phyloP scores from a whole-genome alignment of 2,888 invertebrate species.

The Aphidius colemani region DNA sequence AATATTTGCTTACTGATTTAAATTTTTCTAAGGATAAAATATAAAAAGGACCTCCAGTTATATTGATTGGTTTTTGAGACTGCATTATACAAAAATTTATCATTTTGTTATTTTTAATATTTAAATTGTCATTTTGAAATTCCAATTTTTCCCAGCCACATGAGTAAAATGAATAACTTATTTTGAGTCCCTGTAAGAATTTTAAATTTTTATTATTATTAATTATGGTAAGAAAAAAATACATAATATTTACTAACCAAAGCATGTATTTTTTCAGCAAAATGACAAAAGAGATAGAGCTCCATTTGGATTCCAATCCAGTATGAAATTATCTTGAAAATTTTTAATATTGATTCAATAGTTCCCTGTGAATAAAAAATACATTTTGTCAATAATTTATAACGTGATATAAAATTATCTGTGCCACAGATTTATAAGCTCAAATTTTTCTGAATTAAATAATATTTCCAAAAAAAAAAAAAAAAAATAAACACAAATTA shows the following conservation, averaged over 20 bases:
- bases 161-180: neutral
- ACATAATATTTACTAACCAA: constrained; percentile 33
- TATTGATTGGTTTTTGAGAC: too few relatives aligned
- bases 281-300: constrained; percentile 41
- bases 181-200: constrained; percentile 28
- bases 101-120: too few relatives aligned
- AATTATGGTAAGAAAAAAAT: too few relatives aligned
- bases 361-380: constrained; percentile 9
- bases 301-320: constrained; percentile 35
- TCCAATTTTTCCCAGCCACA: too few relatives aligned
- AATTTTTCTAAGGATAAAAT: too few relatives aligned
- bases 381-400: neutral
- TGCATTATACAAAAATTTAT: too few relatives aligned
- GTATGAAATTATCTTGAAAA: constrained; percentile 40
- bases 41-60: too few relatives aligned
- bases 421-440: neutral
- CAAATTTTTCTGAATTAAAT: too few relatives aligned
- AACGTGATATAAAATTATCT: neutral
- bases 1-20: too few relatives aligned
- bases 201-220: constrained; percentile 14
- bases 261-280: constrained; percentile 36
- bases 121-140: too few relatives aligned
- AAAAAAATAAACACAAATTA: too few relatives aligned
- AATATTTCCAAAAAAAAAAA: too few relatives aligned
- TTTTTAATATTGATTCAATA: constrained; percentile 32